phyloP scores from a whole-genome alignment of 2,113 vertebrate species.

The Hippocampus comes region DNA sequence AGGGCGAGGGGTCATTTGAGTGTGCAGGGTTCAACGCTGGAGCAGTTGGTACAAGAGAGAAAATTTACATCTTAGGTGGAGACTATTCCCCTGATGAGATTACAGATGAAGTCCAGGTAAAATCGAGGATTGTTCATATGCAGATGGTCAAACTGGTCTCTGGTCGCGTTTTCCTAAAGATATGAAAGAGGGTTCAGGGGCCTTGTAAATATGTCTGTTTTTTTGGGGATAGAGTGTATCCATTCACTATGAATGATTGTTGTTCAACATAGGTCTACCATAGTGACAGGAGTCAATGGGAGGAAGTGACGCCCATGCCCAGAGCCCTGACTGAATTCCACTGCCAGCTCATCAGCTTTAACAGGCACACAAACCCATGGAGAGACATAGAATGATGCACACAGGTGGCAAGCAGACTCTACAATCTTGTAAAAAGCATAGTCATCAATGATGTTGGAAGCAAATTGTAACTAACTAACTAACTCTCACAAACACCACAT shows the following conservation, averaged over 20 bases:
- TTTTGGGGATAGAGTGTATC: neutral
- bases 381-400: conserved; percentile 50
- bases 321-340: conserved; percentile 93
- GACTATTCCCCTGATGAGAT: conserved; percentile 97
- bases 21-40: conserved; percentile 97
- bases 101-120: conserved; percentile 85
- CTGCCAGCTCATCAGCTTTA: conserved; percentile 92
- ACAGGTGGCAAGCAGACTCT: conserved; percentile 1
- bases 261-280: conserved; percentile 83
- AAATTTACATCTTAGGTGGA: conserved; percentile 94
- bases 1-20: conserved; percentile 93
- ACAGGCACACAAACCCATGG: conserved; percentile 91
- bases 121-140: neutral
- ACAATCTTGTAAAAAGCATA: neutral
- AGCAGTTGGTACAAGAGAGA: conserved; percentile 85
- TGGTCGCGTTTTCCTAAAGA: neutral
- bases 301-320: conserved; percentile 95
- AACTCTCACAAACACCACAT: conserved; percentile 8
- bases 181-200: neutral
- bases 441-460: neutral
- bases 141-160: neutral
- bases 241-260: conserved; percentile 2
- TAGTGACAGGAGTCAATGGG: conserved; percentile 88
- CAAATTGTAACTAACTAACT: neutral
- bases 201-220: neutral